Evolutionary conservation across 2,888 invertebrate species (phyloP), one percentile per base, ranked within the genome.

Genomic region (Epistrophe eligans): DNA sequence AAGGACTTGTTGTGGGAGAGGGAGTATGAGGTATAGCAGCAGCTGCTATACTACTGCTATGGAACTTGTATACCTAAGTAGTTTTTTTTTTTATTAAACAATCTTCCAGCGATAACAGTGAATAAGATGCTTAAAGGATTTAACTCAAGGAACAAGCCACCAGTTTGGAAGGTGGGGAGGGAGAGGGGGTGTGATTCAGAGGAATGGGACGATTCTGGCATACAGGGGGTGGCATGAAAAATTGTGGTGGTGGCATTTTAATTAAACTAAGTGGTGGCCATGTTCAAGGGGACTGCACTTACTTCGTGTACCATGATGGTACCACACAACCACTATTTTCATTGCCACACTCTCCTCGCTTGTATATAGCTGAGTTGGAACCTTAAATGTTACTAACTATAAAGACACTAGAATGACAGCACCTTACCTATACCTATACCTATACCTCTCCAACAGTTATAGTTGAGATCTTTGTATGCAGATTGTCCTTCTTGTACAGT

Each of bases 191-290:
- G 40, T 32, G 35, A 7, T 9, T 19, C 43, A 58, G 13, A n/a
- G 57, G 19, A 67, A 19, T 7, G 62, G 76, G 10, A 43, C 43
- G 64, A 48, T 28, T 45, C 10, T 64, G 32, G 32, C 9, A 62
- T 11, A 17, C 13, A n/a, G 35, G 48, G 15, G 45, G 28, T 9
- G 24, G n/a, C 24, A 43, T 24, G 57, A 64, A 71, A 64, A 66
- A 67, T 66, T 60, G 2, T 58, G 72, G 82, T 82, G 81, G 87
- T 83, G 79, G 82, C 72, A 72, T 87, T 83, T 87, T 87, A 87
- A 87, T 87, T 87, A 83, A 87, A 87, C 87, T 87, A 87, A 87
- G 87, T 87, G 87, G 87, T 70, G 83, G 79, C 87, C 87, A 79
- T 79, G 79, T 83, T 87, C 77, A 79, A 87, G 79, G 79, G 87